Base-by-base conservation (phyloP, 1,140 invertebrate species). In the Polypedilum pembai region DNA sequence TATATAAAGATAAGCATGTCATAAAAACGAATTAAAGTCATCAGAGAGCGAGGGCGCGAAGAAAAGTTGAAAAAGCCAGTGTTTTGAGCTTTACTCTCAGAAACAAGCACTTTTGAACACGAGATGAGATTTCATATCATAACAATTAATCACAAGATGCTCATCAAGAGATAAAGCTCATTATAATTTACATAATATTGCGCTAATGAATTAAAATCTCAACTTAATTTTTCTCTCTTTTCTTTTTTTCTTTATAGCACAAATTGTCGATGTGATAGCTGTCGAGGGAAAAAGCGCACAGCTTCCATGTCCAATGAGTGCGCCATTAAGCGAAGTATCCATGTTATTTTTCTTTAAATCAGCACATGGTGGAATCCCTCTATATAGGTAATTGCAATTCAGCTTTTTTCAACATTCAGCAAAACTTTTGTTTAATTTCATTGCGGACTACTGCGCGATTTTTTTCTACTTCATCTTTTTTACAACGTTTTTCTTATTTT, bases 321-420 rank as follows among this genome's bases (percentile, higher is more conserved):
- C 92, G 72, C 88, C 90, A 40, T 86, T 87, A 78, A 92, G 94
- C 83, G 91, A 90, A 78, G 89, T 94, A 73, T 91, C 93, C 83
- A 93, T 94, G 90, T 92, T 94, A 40, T 89, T 95, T 79, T 95
- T 93, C 93, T 94, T 94, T 83, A 88, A 90, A 79, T 91, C 94
- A 80, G 91, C 92, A n/a, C 45, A 56, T 77, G 91, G 89, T 45
- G 92, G 92, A 74, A 91, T 91, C 76, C 92, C 93, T 10, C 84
- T 94, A 63, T 94, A 94, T 85, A 94, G 91, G 93, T 94, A 82
- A 87, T 87, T 83, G 65, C 12, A 56, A 56, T 56, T 56, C 10
- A 56, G n/a, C 45, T 15, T 17, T 15, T 56, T 15, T 56, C n/a
- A 15, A 3, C n/a, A 12, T 56, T 56, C 8, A 56, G 45, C 1